These are phyloP conservation scores for Tuberolachnus salignus DNA, from an alignment of 2,888 invertebrate genomes.

Conservation along the genomic window DNA sequence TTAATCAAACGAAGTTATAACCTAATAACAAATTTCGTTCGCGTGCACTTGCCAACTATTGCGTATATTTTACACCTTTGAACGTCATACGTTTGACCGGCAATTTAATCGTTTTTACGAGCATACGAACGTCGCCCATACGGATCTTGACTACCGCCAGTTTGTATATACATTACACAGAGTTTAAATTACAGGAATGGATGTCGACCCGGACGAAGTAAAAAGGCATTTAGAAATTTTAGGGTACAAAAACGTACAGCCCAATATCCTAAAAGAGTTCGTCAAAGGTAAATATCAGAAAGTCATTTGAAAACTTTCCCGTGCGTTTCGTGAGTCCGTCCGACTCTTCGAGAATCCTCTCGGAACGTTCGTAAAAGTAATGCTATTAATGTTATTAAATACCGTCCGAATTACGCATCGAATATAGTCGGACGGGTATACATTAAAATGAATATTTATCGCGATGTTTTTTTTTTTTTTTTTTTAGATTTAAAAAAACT, in stretches of 20 bases:
- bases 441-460: no score
- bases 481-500: slow-evolving; percentile 47
- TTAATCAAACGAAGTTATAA: no score
- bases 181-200: slow-evolving; percentile 16
- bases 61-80: no score
- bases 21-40: no score
- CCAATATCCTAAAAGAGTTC: slow-evolving; percentile 21
- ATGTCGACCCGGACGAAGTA: slow-evolving; percentile 26
- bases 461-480: no score
- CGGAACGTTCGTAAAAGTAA: neutral
- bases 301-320: neutral
- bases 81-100: no score
- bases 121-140: no score
- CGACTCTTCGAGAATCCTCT: neutral
- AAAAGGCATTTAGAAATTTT: slow-evolving; percentile 36
- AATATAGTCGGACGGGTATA: neutral
- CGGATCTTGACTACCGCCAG: slow-evolving; percentile 1
- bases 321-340: no score
- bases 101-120: no score
- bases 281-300: slow-evolving; percentile 28
- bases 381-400: no score
- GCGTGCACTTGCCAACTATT: no score
- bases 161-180: neutral
- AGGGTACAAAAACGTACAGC: slow-evolving; percentile 32
- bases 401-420: neutral